A percentile compares a stretch with the other conserved stretches of the same genome.
Conservation (phyloP, 2,113 vertebrate species). For the Gymnobelideus leadbeateri region DNA sequence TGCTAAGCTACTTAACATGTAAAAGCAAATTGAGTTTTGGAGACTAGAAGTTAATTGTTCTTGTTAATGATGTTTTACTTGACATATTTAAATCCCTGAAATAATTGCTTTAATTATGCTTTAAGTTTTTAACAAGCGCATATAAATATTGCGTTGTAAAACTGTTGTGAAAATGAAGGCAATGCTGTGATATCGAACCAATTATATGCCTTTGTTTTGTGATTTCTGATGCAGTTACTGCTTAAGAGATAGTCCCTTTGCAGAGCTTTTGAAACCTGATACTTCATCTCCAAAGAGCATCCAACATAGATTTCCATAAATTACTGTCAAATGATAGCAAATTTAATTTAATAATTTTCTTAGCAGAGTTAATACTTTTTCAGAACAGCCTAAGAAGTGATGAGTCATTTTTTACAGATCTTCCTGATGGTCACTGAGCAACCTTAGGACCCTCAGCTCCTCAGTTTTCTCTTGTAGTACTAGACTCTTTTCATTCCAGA, state of each 20-base stretch:
- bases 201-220: constrained; percentile 49
- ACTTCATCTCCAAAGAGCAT: constrained; percentile 37
- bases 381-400: background rate
- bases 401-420: background rate
- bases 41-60: constrained; percentile 12
- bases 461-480: background rate
- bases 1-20: constrained; percentile 46
- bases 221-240: constrained; percentile 67
- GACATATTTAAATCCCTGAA: constrained; percentile 38
- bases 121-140: background rate
- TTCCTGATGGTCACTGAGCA: background rate
- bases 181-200: constrained; percentile 21
- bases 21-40: constrained; percentile 40
- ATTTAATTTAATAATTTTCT: background rate
- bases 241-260: constrained; percentile 40
- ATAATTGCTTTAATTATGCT: constrained; percentile 21
- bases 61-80: constrained; percentile 42
- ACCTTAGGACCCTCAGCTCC: accelerated
- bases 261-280: constrained; percentile 36
- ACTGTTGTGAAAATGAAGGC: constrained; percentile 54
- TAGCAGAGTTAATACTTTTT: background rate
- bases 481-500: background rate
- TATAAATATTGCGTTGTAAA: constrained; percentile 8
- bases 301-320: background rate
- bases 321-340: constrained; percentile 2